These are phyloP conservation scores for Galerucella nymphaeae DNA, from an alignment of 2,888 invertebrate genomes.

Conservation along the genomic window DNA sequence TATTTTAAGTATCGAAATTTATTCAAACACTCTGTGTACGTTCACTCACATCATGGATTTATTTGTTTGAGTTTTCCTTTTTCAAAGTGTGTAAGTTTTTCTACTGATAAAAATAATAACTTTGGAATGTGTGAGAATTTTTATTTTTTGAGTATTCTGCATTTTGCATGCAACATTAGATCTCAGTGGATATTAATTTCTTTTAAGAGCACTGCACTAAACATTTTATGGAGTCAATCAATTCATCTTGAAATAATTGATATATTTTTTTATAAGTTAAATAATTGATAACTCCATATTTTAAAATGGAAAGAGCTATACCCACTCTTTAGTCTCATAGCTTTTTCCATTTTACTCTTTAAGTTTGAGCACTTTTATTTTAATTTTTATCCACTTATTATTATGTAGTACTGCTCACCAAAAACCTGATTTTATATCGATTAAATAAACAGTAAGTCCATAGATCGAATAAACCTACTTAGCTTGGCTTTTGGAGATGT, in stretches of 20 bases:
- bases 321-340: not conserved
- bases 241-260: not conserved
- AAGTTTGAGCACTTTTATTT: slow-evolving; percentile 27
- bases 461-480: slow-evolving; percentile 21
- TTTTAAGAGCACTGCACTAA: slow-evolving; percentile 64
- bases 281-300: slow-evolving; percentile 18
- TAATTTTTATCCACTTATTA: slow-evolving; percentile 25
- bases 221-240: slow-evolving; percentile 1
- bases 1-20: not conserved
- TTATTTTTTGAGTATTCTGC: slow-evolving; percentile 54
- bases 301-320: slow-evolving; percentile 18
- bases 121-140: slow-evolving; percentile 52
- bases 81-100: slow-evolving; percentile 52
- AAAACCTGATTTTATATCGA: slow-evolving; percentile 24
- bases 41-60: slow-evolving; percentile 26
- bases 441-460: slow-evolving; percentile 45
- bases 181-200: slow-evolving; percentile 65
- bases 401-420: slow-evolving; percentile 46
- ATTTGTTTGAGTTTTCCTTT: slow-evolving; percentile 13
- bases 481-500: slow-evolving; percentile 26
- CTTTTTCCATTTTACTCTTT: slow-evolving; percentile 1
- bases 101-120: slow-evolving; percentile 32
- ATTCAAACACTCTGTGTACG: not conserved
- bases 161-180: slow-evolving; percentile 60
- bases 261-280: not conserved